Evolutionary conservation across 2,888 invertebrate genomes (phyloP), one percentile per base, ranked within the genome.

Genomic region (Tortricodes alternella): DNA sequence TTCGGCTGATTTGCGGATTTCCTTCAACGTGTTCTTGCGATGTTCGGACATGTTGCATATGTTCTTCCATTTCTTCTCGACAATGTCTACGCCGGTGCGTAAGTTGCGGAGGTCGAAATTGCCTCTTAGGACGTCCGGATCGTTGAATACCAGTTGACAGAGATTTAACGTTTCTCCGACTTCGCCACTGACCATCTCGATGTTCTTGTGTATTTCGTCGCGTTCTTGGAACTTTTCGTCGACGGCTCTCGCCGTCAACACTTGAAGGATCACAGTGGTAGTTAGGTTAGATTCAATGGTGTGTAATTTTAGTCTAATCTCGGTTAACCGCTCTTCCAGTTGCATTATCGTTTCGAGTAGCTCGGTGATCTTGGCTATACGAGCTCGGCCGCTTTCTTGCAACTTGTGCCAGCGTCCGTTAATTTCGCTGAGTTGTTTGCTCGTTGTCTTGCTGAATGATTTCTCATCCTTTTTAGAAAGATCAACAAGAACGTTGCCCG

Each of bases 21-120:
- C 89, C 53, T 81, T 85, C 1, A 90, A 73, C 0, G 82, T 73
- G 6, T 70, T 78, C 64, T 89, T 89, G 1, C 95, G 91, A 52
- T 94, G 94, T 4, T 94, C 93, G 0, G 95, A 95, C 73, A 93
- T 91, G 2, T 93, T 93, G 71, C 96, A 96, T 1, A 96, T 93
- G 37, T 92, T 92, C 68, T 94, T 95, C 96, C 96, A 96, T 61
- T 96, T 93, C 72, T 93, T 94, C 68, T 96, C 96, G 8, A 96
- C 86, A 55, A 93, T 94, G 48, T 95, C 93, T 46, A 94, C 93
- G 0, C 95, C 94, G 0, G 89, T 87, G 21, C 92, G 93, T 8
- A 96, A 88, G 48, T 93, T 93, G 29, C 94, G 93, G 0, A 94
- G 93, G 61, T 95, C 94, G 49, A 96, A 94, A 65, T 95, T 93